Evolutionary conservation across 1,140 invertebrate species (phyloP).

Genomic region (Caenorhabditis remanei): DNA sequence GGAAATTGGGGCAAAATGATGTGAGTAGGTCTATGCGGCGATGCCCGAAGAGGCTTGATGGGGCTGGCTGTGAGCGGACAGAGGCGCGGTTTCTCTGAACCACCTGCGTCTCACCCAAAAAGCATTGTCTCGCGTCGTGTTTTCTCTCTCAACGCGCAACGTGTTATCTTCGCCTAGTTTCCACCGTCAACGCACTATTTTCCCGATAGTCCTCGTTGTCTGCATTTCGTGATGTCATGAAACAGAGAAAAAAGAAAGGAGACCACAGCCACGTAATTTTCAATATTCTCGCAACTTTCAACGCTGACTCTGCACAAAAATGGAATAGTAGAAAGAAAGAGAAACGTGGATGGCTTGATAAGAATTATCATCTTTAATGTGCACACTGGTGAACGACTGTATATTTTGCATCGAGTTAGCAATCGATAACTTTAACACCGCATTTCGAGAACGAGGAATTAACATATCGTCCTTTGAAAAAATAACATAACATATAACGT

Average conservation of each 20-base stretch:
- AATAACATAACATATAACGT: too few relatives aligned
- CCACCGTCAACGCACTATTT: constrained; percentile 12
- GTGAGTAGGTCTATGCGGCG: constrained; percentile 42
- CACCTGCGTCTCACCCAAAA: constrained; percentile 11
- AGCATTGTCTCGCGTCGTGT: constrained; percentile 28
- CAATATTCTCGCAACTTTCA: constrained; percentile 22
- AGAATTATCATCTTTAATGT: constrained; percentile 13
- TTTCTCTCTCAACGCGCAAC: constrained; percentile 47
- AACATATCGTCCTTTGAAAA: too few relatives aligned
- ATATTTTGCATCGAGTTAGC: background rate
- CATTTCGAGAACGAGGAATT: too few relatives aligned
- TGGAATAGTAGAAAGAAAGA: background rate
- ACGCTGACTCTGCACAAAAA: constrained; percentile 33
- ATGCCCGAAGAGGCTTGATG: constrained; percentile 48
- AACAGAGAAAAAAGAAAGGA: background rate
- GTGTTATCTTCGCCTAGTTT: constrained; percentile 41
- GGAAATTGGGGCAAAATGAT: constrained; percentile 53
- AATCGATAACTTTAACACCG: too few relatives aligned
- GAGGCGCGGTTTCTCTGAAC: constrained; percentile 47
- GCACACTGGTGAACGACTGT: background rate
- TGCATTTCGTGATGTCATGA: constrained; percentile 46
- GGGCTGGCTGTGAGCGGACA: constrained; percentile 44
- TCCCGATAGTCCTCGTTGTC: constrained; percentile 2
- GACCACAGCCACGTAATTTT: constrained; percentile 23
- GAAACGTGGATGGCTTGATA: constrained; percentile 3